Percentiles rank a stretch among this genome's conserved stretches.
These are phyloP conservation scores for Drosophila lacertosa DNA, from an alignment of 1,140 invertebrate genomes.

Conservation along the genomic window DNA sequence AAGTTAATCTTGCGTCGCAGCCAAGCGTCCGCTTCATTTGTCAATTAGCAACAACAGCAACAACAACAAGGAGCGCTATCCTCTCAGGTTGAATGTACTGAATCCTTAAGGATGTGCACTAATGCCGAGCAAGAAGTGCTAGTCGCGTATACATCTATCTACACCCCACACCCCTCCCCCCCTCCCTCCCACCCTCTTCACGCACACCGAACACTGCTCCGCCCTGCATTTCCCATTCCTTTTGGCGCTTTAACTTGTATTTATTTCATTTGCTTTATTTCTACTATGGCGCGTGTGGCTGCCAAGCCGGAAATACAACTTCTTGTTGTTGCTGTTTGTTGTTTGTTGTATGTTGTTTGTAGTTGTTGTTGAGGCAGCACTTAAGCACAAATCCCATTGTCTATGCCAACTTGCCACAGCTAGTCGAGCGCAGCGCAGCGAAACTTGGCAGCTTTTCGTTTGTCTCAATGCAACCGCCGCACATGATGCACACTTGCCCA, in stretches of 20 bases:
- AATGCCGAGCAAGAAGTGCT: constrained; percentile 6
- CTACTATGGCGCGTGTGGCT: constrained; percentile 33
- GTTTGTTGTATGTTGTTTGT: neutral
- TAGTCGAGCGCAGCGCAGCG: constrained; percentile 32
- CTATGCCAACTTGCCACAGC: constrained; percentile 45
- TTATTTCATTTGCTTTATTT: constrained; percentile 64
- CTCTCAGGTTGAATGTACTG: constrained; percentile 35
- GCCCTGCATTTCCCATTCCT: neutral
- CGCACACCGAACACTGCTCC: too few relatives aligned
- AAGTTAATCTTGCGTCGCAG: constrained; percentile 59
- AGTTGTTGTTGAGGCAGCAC: constrained; percentile 28
- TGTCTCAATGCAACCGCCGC: constrained; percentile 37
- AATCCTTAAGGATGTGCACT: constrained; percentile 10
- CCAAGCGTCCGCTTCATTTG: constrained; percentile 57
- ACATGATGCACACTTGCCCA: constrained; percentile 31
- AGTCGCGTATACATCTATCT: neutral
- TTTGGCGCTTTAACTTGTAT: constrained; percentile 47
- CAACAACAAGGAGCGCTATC: neutral
- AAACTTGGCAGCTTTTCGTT: constrained; percentile 41
- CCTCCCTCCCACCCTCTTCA: too few relatives aligned
- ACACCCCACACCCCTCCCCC: too few relatives aligned
- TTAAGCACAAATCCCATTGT: constrained; percentile 46
- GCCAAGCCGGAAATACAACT: constrained; percentile 38
- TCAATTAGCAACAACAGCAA: constrained; percentile 49
- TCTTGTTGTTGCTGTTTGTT: constrained; percentile 6